phyloP scores from a whole-genome alignment of 2,797 vertebrate species.

The Capromys pilorides region DNA sequence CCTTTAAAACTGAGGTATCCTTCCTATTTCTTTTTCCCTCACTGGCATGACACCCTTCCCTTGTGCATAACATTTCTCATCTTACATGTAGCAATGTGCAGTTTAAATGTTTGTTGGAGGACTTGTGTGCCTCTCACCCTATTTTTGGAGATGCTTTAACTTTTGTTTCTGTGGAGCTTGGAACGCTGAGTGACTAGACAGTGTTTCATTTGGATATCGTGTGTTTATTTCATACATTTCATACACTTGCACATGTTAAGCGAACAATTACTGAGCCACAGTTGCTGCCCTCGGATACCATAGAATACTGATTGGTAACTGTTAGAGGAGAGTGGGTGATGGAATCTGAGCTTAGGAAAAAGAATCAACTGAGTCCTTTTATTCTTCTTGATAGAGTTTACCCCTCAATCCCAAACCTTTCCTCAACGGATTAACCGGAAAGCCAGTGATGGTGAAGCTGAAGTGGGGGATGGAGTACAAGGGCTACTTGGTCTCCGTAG shows the following conservation, averaged over 20 bases:
- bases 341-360: background rate
- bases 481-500: constrained; percentile 97
- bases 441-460: constrained; percentile 98
- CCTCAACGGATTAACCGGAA: constrained; percentile 97
- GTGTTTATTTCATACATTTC: background rate
- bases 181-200: background rate
- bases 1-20: background rate
- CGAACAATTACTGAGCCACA: background rate
- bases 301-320: constrained; percentile 5
- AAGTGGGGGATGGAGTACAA: constrained; percentile 99
- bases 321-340: background rate
- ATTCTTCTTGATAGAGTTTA: constrained; percentile 90
- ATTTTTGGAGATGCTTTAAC: background rate
- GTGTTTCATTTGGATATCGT: background rate
- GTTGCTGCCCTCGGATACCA: background rate
- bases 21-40: background rate
- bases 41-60: background rate
- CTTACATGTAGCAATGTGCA: background rate
- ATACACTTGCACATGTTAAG: background rate
- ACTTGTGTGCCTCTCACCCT: accelerated
- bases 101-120: background rate
- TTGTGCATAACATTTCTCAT: background rate
- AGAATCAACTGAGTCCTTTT: background rate
- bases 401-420: constrained; percentile 98
- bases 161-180: constrained; percentile 31